A percentile compares a stretch with the other conserved stretches of the same genome.
Conservation (phyloP, 37 sponge, comb jelly and placozoan genomes). For the Beroe ovata region DNA sequence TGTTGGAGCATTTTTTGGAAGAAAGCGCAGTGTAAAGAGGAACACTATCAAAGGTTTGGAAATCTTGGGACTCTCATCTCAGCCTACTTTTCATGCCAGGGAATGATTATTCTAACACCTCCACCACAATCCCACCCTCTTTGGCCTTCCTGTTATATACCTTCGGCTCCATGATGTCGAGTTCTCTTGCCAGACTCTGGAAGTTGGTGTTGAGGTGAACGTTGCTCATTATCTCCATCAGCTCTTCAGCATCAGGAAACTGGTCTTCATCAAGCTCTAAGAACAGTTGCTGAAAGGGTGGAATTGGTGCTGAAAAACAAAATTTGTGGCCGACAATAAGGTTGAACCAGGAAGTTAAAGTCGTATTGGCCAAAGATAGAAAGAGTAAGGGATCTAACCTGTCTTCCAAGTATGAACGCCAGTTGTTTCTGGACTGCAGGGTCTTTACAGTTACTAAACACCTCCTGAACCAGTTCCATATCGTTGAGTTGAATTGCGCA, state of each 20-base stretch:
- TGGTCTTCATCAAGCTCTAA: conserved; percentile 85
- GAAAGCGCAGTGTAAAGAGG: too few species aligned
- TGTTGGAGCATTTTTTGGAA: too few species aligned
- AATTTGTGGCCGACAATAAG: too few species aligned
- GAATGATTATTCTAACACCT: not conserved
- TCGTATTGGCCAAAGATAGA: too few species aligned
- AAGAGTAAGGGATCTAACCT: conserved; percentile 16
- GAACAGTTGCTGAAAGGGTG: conserved; percentile 85
- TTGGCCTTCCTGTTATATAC: conserved; percentile 1
- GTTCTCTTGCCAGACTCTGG: conserved; percentile 91
- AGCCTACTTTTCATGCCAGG: not conserved
- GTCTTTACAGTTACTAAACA: conserved; percentile 78
- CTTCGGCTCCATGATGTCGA: conserved; percentile 99
- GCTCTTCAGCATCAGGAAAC: conserved; percentile 70
- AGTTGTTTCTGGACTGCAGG: conserved; percentile 89
- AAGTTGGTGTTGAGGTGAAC: conserved; percentile 90
- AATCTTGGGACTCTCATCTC: too few species aligned
- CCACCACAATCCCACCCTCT: not conserved
- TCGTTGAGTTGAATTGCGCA: conserved; percentile 91
- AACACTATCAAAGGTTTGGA: too few species aligned
- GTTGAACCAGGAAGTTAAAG: too few species aligned
- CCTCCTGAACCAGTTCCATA: conserved; percentile 72
- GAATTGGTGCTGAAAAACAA: too few species aligned
- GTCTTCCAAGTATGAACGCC: conserved; percentile 90
- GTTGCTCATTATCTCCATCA: conserved; percentile 93